A percentile compares a stretch with the other conserved stretches of the same genome.
Evolutionary conservation across 2,113 vertebrate genomes (phyloP).

Genomic region (Nothocercus julius): DNA sequence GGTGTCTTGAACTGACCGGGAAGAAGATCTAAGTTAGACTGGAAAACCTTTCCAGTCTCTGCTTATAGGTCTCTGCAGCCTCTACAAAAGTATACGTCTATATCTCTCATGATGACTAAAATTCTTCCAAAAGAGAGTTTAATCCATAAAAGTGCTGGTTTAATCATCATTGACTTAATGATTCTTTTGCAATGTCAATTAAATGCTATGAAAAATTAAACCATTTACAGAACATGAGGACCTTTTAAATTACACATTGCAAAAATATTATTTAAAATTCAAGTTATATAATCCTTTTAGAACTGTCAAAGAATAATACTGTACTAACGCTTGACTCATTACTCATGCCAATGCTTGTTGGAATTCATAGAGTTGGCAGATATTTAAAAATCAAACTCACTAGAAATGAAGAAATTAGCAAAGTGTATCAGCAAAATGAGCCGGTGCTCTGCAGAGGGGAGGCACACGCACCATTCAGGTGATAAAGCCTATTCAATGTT

Average conservation of each 20-base stretch:
- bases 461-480: neutral
- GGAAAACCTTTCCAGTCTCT: neutral
- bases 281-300: constrained; percentile 73
- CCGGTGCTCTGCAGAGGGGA: neutral
- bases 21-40: neutral
- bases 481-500: neutral
- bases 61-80: neutral
- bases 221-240: constrained; percentile 56
- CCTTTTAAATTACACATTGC: constrained; percentile 76
- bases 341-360: constrained; percentile 73
- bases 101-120: neutral
- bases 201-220: constrained; percentile 64
- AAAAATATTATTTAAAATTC: constrained; percentile 71
- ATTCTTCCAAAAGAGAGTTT: constrained; percentile 55
- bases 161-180: constrained; percentile 51
- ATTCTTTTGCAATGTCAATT: constrained; percentile 56
- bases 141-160: constrained; percentile 34
- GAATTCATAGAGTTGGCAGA: constrained; percentile 70
- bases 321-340: constrained; percentile 73
- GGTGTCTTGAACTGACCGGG: neutral
- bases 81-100: neutral
- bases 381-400: constrained; percentile 72
- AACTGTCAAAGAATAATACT: constrained; percentile 75
- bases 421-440: constrained; percentile 61
- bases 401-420: constrained; percentile 70